These are phyloP conservation scores for Muntiacus reevesi DNA, from an alignment of 2,113 vertebrate species.

Conservation along the genomic window DNA sequence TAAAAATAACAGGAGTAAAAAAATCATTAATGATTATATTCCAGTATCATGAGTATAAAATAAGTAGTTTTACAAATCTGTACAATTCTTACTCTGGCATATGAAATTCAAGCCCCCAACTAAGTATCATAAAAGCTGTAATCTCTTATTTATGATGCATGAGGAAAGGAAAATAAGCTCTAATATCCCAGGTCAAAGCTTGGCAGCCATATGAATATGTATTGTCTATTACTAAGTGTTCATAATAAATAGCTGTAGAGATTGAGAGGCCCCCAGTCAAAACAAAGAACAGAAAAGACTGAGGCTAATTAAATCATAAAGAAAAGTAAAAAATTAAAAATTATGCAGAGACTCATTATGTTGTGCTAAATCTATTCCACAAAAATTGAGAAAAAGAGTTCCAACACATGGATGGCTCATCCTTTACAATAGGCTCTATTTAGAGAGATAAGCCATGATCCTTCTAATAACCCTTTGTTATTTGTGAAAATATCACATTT, in stretches of 20 bases:
- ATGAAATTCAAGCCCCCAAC: neutral
- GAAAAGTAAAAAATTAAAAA: slow-evolving; percentile 56
- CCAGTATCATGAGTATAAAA: neutral
- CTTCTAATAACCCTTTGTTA: slow-evolving; percentile 34
- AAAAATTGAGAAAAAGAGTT: slow-evolving; percentile 38
- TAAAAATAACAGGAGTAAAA: neutral
- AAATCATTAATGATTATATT: neutral
- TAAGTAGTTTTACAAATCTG: neutral
- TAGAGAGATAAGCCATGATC: slow-evolving; percentile 47
- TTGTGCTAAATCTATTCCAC: slow-evolving; percentile 26
- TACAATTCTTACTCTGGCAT: neutral
- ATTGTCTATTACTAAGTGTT: slow-evolving; percentile 38
- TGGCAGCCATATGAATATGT: slow-evolving; percentile 37
- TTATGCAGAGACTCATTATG: slow-evolving; percentile 46
- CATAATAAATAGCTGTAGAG: slow-evolving; percentile 31
- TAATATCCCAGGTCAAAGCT: slow-evolving; percentile 29
- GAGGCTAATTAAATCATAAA: slow-evolving; percentile 60
- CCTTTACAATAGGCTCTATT: slow-evolving; percentile 45
- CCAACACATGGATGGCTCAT: neutral
- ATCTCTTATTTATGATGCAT: neutral
- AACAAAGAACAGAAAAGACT: slow-evolving; percentile 44
- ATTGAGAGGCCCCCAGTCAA: slow-evolving; percentile 46
- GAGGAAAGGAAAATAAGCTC: neutral
- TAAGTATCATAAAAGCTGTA: neutral
- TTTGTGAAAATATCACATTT: slow-evolving; percentile 50